Evolutionary conservation across 1,140 invertebrate species (phyloP).

Genomic region (Sitobion miscanthi): DNA sequence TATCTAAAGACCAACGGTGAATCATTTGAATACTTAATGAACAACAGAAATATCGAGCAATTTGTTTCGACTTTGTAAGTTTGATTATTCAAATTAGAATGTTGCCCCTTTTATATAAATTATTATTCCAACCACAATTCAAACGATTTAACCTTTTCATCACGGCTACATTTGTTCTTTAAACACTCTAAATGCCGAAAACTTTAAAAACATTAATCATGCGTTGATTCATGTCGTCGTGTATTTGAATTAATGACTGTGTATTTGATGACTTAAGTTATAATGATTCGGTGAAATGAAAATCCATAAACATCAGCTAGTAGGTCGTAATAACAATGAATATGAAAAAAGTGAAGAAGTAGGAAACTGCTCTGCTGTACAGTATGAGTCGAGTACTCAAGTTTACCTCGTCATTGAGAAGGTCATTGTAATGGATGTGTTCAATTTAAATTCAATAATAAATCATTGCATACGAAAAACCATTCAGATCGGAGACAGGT

Average conservation of each 20-base stretch:
- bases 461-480: too few relatives aligned
- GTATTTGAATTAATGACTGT: not conserved
- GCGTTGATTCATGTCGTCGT: not conserved
- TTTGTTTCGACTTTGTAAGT: constrained; percentile 35
- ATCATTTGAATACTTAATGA: constrained; percentile 52
- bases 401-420: too few relatives aligned
- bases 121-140: constrained; percentile 27
- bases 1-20: constrained; percentile 10
- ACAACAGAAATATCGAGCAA: constrained; percentile 37
- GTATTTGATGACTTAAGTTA: not conserved
- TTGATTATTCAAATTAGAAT: constrained; percentile 47
- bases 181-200: not conserved
- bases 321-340: not conserved
- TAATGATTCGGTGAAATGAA: not conserved
- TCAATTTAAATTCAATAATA: too few relatives aligned
- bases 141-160: not conserved
- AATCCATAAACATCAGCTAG: not conserved
- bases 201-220: not conserved
- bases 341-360: too few relatives aligned
- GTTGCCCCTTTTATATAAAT: not conserved
- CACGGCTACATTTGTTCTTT: too few relatives aligned
- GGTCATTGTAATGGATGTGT: too few relatives aligned
- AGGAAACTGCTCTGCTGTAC: too few relatives aligned
- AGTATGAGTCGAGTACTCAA: too few relatives aligned
- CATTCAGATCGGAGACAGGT: too few relatives aligned